Base-by-base conservation (phyloP, 2,113 vertebrate species). In the Coracopsis vasa region DNA sequence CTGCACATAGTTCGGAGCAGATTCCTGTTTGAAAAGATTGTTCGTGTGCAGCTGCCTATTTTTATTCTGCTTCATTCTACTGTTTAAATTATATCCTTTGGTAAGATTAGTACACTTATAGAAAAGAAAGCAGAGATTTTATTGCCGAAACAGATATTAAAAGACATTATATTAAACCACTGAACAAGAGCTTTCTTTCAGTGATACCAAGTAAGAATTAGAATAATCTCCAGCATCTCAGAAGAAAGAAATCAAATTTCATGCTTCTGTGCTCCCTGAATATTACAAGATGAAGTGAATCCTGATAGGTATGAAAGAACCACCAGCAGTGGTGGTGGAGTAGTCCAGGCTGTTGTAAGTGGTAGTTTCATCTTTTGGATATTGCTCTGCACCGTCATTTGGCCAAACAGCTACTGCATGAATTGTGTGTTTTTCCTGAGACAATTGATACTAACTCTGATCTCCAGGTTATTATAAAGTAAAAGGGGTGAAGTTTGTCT, bases 231-330 rank as follows among this genome's bases (percentile, higher is more conserved):
- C 58, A 44, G 31, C 54, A 90, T 96, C 94, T 73, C 70, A 62
- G 50, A 77, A 93, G 91, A 94, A 89, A 75, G 73, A 95, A 97
- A 89, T 90, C 77, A 88, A 81, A 94, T 95, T 88, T 97, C 95
- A 94, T 80, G 85, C 90, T 74, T 64, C 93, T 60, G 2, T 60
- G 92, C 84, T 94, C 62, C 33, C 27, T 42, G 48, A 81, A 39
- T 93, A 86, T 93, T 96, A 24, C 3, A 35, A 80, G 61, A 69
- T 5, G 10, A 51, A 61, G 74, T 23, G 80, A 78, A 42, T 58
- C 41, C 41, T 60, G 56, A 11, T 39, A 41, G 90, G 64, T 79
- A 25, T 45, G 71, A 45, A 70, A 64, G 64, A 50, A 39, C 4
- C 56, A 58, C 31, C 19, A 37, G 37, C 35, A 7, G 8, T 5